Evolutionary conservation across 2,797 vertebrate genomes (phyloP), one percentile per base, ranked within the genome.

Genomic region (Falco berigora): DNA sequence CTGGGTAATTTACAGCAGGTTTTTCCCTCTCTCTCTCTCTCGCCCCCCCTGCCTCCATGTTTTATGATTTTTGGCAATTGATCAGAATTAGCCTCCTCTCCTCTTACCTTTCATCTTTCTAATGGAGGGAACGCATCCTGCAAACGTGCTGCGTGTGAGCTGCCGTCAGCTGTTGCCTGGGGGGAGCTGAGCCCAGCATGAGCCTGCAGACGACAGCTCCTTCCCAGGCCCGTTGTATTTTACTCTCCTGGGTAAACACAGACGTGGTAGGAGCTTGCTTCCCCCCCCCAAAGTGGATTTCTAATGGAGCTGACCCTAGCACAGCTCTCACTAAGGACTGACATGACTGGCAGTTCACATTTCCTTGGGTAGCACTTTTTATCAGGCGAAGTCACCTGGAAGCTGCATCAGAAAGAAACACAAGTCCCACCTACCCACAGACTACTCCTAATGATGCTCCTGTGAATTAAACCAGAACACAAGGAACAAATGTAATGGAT

Each of bases 51-150:
- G 16, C 46, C 46, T 27, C 42, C 15, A 9, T 7, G 1, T 86
- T 89, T 95, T 80, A 90, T n/a, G 61, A 58, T 61, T 95, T 95
- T 71, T 90, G 92, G 82, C 58, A 88, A 88, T 47, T 53, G 66
- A 66, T 86, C 92, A 75, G 69, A 81, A 95, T 36, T n/a, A 84
- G 58, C 19, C 50, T 84, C 73, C 56, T 49, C 32, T 84, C 55
- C 63, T 67, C 40, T 69, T 50, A 27, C 68, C 79, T 80, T 92
- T 68, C 53, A 72, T 72, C 82, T 58, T 64, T 34, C 67, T 32
- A 47, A 47, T 62, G 76, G 53, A 72, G 67, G 42, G 68, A 55
- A 72, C 0, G 0, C 5, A 27, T 34, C 69, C 66, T 1, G 3
- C 7, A 52, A 58, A 50, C 0, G 5, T 50, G 90, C n/a, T 61